phyloP scores from a whole-genome alignment of 1,140 invertebrate species.

The Calliphora vicina region DNA sequence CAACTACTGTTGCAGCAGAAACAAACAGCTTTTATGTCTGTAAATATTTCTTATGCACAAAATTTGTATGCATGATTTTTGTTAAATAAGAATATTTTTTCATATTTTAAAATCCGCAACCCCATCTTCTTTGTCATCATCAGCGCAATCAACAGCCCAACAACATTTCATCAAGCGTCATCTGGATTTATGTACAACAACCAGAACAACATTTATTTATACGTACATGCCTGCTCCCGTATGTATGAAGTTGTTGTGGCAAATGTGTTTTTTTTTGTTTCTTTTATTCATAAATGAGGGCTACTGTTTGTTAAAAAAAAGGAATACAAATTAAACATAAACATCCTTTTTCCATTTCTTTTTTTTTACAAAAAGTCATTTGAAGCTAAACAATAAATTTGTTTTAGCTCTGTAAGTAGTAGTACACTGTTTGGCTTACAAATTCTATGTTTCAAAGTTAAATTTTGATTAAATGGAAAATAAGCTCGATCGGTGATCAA shows the following conservation, averaged over 20 bases:
- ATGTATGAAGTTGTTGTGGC: neutral
- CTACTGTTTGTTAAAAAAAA: neutral
- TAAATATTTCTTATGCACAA: neutral
- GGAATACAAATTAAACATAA: neutral
- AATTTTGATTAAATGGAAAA: too few species aligned
- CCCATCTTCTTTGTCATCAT: neutral
- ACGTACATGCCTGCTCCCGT: too few species aligned
- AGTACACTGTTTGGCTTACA: too few species aligned
- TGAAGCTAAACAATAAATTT: too few species aligned
- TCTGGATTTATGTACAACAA: neutral
- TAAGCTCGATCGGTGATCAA: too few species aligned
- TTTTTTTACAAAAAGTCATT: neutral
- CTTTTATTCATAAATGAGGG: conserved; percentile 4
- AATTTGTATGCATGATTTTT: conserved; percentile 13
- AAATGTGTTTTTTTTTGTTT: too few species aligned
- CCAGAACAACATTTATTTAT: neutral
- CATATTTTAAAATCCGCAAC: conserved; percentile 2
- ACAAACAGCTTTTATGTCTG: neutral
- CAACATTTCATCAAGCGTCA: conserved; percentile 7
- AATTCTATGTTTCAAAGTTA: too few species aligned
- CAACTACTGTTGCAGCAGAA: neutral
- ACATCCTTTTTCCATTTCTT: neutral
- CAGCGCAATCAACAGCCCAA: neutral
- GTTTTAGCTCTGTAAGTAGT: too few species aligned
- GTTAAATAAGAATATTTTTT: conserved; percentile 9